Conservation (phyloP, 2,797 vertebrate species). For the Hypotaenidia okinawae region DNA sequence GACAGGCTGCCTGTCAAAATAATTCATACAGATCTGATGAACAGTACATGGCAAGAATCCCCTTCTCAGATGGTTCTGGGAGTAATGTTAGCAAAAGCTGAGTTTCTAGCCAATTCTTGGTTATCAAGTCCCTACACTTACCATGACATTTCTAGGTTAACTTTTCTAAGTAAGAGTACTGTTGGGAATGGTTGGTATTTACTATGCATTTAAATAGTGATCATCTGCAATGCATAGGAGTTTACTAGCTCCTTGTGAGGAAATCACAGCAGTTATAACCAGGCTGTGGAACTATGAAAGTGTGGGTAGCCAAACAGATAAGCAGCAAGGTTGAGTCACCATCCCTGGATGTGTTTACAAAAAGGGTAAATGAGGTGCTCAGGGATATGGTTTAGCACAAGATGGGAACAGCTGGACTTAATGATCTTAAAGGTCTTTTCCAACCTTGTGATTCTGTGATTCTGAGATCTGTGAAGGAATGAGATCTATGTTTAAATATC, state of each 20-base stretch:
- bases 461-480: not conserved
- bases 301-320: not conserved
- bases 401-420: too few species aligned
- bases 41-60: constrained; percentile 30
- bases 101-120: not conserved
- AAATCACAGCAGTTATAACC: not conserved
- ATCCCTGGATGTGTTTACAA: too few species aligned
- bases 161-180: not conserved
- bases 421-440: too few species aligned
- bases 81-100: not conserved
- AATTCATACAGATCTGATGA: constrained; percentile 32
- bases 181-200: not conserved
- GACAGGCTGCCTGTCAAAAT: constrained; percentile 45
- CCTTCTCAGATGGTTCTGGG: not conserved
- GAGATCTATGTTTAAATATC: not conserved
- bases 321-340: not conserved
- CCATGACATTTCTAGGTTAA: not conserved
- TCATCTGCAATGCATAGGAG: not conserved
- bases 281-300: not conserved
- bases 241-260: not conserved
- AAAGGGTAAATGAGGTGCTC: too few species aligned
- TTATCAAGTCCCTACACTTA: not conserved
- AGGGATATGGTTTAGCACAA: too few species aligned
- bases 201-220: not conserved
- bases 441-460: too few species aligned